Evolutionary conservation across 2,888 invertebrate genomes (phyloP).

Genomic region (Caenorhabditis wallacei): DNA sequence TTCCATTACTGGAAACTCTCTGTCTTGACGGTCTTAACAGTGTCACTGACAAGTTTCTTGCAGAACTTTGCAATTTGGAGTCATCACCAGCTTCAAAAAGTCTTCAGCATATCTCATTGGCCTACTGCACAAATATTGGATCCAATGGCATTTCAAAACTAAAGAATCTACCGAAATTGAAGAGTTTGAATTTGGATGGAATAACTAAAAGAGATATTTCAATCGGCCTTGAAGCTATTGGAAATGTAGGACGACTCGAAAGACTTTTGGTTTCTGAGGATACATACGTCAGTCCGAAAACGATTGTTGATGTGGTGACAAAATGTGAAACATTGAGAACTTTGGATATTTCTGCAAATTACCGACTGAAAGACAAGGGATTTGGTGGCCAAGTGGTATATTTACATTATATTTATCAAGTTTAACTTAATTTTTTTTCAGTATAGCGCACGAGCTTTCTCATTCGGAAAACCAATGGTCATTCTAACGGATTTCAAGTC

Average conservation of each 20-base stretch:
- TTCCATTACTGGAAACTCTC: conserved; percentile 59
- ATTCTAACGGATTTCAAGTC: conserved; percentile 49
- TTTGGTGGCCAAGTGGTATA: conserved; percentile 42
- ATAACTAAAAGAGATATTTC: conserved; percentile 72
- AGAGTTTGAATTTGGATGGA: conserved; percentile 75
- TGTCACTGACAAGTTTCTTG: conserved; percentile 68
- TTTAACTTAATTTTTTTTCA: conserved; percentile 5
- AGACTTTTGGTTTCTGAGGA: conserved; percentile 70
- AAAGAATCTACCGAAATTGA: conserved; percentile 39
- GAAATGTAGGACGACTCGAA: conserved; percentile 49
- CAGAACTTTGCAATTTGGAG: conserved; percentile 54
- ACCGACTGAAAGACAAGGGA: conserved; percentile 42
- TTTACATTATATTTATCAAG: not conserved
- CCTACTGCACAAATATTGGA: conserved; percentile 71
- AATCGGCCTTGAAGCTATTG: conserved; percentile 66
- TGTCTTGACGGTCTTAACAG: conserved; percentile 72
- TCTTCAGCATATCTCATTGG: conserved; percentile 66
- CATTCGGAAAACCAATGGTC: conserved; percentile 27
- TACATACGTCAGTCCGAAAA: conserved; percentile 57
- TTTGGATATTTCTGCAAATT: conserved; percentile 69
- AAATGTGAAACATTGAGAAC: conserved; percentile 52
- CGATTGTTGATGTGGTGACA: conserved; percentile 53
- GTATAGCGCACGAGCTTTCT: conserved; percentile 24
- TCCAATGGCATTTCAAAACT: conserved; percentile 59
- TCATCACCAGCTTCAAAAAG: conserved; percentile 23